These are phyloP conservation scores for Onthophagus sagittarius DNA, from an alignment of 2,888 invertebrate species.

Conservation along the genomic window DNA sequence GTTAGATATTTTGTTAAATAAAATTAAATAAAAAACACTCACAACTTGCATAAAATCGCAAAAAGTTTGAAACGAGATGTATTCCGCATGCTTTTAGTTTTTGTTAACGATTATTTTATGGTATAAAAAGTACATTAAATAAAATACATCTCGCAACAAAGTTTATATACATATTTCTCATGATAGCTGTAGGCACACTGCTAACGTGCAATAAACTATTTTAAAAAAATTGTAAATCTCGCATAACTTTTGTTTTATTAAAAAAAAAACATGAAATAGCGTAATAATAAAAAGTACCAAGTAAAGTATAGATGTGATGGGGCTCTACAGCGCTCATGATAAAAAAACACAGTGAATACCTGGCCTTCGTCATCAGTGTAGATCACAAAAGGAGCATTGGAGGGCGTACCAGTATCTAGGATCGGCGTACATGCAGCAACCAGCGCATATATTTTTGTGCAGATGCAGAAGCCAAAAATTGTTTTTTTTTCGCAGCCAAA, in stretches of 20 bases:
- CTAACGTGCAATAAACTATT: background rate
- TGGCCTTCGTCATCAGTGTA: constrained; percentile 95
- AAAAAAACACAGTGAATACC: constrained; percentile 62
- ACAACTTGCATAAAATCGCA: background rate
- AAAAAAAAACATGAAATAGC: background rate
- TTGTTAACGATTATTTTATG: background rate
- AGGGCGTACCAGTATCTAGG: constrained; percentile 64
- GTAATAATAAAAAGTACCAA: background rate
- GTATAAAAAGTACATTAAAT: background rate
- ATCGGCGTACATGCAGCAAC: constrained; percentile 57
- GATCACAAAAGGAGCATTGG: constrained; percentile 90
- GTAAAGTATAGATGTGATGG: constrained; percentile 21
- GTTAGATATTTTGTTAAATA: background rate
- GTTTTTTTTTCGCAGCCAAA: constrained; percentile 46
- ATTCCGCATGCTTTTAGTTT: background rate
- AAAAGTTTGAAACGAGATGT: background rate
- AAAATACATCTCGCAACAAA: background rate
- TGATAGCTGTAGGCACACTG: constrained; percentile 28
- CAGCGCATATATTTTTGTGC: constrained; percentile 40
- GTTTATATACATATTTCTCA: constrained; percentile 12
- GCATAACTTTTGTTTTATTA: background rate
- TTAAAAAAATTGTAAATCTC: constrained; percentile 15
- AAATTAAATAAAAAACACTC: background rate
- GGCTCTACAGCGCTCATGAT: constrained; percentile 47
- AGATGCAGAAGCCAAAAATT: constrained; percentile 40